phyloP scores from a whole-genome alignment of 2,797 vertebrate species.

The Carduelis carduelis region DNA sequence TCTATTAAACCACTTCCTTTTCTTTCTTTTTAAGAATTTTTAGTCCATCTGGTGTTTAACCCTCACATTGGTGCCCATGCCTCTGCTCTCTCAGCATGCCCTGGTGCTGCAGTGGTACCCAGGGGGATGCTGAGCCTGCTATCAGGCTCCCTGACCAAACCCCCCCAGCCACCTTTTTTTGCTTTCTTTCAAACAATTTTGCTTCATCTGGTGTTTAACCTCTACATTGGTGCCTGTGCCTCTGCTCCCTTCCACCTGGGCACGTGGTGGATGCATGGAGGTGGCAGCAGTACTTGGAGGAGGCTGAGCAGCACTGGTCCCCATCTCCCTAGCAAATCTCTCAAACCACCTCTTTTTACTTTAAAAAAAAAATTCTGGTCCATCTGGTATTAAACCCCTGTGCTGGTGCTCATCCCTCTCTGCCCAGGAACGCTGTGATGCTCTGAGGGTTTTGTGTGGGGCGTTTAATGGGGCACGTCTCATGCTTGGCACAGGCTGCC shows the following conservation, averaged over 20 bases:
- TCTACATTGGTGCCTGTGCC: accelerated
- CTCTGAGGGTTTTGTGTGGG: accelerated
- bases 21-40: neutral
- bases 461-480: accelerated
- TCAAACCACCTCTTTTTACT: neutral
- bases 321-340: neutral
- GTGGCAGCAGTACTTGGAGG: neutral
- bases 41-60: neutral
- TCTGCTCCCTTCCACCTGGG: neutral
- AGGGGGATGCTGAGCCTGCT: neutral
- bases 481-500: accelerated
- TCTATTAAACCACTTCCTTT: neutral
- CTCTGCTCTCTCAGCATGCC: neutral
- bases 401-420: neutral
- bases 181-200: neutral
- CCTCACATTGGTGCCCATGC: accelerated
- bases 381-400: neutral
- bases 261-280: neutral
- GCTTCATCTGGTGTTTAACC: neutral
- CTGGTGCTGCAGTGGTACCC: neutral
- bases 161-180: neutral
- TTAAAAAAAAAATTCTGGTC: neutral
- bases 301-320: neutral
- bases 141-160: neutral
- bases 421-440: neutral